Evolutionary conservation across 2,113 vertebrate species (phyloP), one percentile per base, ranked within the genome.

Genomic region (Lathamus discolor): DNA sequence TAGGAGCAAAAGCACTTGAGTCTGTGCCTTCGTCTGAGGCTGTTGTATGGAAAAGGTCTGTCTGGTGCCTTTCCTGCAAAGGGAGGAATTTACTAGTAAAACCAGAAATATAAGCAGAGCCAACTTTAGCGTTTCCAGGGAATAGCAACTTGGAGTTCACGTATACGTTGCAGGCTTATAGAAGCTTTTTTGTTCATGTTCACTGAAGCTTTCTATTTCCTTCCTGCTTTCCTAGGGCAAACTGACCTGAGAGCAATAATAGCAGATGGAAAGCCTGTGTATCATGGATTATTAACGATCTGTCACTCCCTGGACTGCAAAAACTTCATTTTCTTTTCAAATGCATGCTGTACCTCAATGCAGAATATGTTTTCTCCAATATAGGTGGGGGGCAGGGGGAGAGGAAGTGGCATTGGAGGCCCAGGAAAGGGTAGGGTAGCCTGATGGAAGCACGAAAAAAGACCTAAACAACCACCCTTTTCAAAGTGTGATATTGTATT

Each of bases 151-250:
- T 59, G 39, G 43, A 83, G 76, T 75, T 90, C 76, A 20, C 35
- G 31, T 93, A 29, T 5, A 74, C 4, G 1, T 44, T 78, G n/a
- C 51, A 68, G 73, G n/a, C 64, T 88, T 55, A 95, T 43, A 97
- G 91, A 81, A 90, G 64, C 25, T 23, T 95, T 96, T 96, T 96
- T 95, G 91, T 95, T 95, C 10, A 0, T 81, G 39, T 84, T 95
- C 94, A 61, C 73, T 94, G 94, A 91, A 90, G 91, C 86, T 93
- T 97, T 91, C 80, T 44, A 43, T 89, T 95, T 95, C 88, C 86
- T 96, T 95, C 94, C 91, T 93, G 91, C 91, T 88, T 91, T 95
- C 66, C 73, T 62, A 72, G 52, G 91, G 76, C 88, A 73, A 95
- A 37, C 64, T 93, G 91, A 96, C 91, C 83, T 86, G 73, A 86